A percentile compares a stretch with the other conserved stretches of the same genome.
Evolutionary conservation across 2,797 vertebrate species (phyloP).

Genomic region (Cynopterus sphinx): DNA sequence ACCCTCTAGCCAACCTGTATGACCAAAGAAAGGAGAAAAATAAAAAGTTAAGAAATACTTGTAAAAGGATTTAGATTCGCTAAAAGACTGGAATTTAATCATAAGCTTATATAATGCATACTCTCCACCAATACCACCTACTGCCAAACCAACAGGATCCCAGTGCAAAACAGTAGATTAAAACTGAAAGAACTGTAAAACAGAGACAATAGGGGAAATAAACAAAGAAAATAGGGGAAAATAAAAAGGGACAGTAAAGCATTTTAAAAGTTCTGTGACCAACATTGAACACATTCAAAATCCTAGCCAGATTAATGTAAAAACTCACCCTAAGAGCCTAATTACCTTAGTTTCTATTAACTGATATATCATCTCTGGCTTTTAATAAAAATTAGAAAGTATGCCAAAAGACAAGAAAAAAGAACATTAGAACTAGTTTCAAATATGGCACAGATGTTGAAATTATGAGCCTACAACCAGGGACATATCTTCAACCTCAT

Average conservation of each 20-base stretch:
- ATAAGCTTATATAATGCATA: background rate
- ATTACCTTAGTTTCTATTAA: background rate
- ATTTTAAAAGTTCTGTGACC: background rate
- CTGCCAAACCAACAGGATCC: too few relatives aligned
- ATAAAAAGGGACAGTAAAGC: background rate
- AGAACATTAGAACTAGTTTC: background rate
- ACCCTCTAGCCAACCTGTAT: fast-evolving
- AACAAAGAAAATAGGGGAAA: background rate
- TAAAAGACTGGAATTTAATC: background rate
- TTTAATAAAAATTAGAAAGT: background rate
- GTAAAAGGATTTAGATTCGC: background rate
- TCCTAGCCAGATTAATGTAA: background rate
- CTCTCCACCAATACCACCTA: background rate
- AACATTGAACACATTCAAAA: background rate
- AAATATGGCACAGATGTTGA: background rate
- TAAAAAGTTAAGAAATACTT: background rate
- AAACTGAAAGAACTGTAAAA: background rate
- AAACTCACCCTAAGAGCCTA: background rate
- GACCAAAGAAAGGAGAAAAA: background rate
- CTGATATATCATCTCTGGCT: background rate
- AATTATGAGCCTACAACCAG: background rate
- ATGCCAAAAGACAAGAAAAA: background rate
- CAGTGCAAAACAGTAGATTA: background rate
- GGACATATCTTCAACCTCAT: background rate
- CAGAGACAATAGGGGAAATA: too few relatives aligned